Evolutionary conservation across 2,888 invertebrate species (phyloP), one percentile per base, ranked within the genome.

Genomic region (Lasioglossum lativentre): DNA sequence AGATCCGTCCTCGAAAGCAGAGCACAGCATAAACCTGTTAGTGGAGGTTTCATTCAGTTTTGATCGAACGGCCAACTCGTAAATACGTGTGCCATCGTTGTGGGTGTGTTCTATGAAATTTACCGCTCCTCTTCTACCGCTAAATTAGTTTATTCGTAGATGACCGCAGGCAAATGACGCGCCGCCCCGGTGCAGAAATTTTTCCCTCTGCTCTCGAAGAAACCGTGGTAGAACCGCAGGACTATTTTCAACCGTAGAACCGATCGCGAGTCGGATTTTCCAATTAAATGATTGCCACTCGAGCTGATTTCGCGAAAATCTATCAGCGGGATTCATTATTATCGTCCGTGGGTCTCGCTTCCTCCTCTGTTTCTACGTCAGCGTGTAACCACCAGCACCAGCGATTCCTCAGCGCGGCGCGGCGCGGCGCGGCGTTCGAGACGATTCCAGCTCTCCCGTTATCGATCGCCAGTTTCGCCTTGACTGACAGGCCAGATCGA

Each of bases 381-480:
- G 12, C 71, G 40, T 42, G 70, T 12, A 34, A 73, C 56, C 30
- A 4, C 5, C 78, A 30, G 73, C 74, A 68, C 30, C n/a, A 34
- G 34, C 34, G 34, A n/a, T n/a, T n/a, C n/a, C n/a, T n/a, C n/a
- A n/a, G n/a, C n/a, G n/a, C n/a, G n/a, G n/a, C n/a, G n/a, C n/a
- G n/a, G n/a, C n/a, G 34, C n/a, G 27, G 38, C 42, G 42, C 14
- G n/a, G 10, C n/a, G 12, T 38, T 68, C 71, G 52, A 70, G 68
- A 34, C 34, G 34, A 47, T 52, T 66, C 59, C 78, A 38, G 40
- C 38, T 34, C 27, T n/a, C 16, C 52, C 23, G 34, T 71, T 83
- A 86, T 88, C 86, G 88, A 88, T 80, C 78, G 45, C 16, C n/a
- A 27, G 72, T 82, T 80, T 82, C 82, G 84, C 82, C 88, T 82